Evolutionary conservation across 2,797 vertebrate species (phyloP).

Genomic region (Rousettus madagascariensis): DNA sequence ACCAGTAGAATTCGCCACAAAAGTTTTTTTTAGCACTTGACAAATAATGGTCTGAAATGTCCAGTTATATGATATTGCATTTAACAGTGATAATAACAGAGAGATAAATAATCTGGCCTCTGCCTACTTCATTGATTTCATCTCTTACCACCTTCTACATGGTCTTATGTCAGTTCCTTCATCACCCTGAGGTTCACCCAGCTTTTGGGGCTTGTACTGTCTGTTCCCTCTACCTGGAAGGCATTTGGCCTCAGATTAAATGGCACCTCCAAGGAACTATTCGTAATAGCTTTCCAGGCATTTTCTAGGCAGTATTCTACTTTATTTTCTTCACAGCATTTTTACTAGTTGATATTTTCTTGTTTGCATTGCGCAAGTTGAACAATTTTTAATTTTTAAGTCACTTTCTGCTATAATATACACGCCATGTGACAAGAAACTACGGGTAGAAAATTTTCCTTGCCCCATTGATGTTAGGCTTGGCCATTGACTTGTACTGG

Average conservation of each 20-base stretch:
- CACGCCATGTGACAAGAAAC: neutral
- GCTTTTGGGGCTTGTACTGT: neutral
- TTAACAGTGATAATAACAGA: neutral
- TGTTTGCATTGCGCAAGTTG: neutral
- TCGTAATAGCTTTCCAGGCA: neutral
- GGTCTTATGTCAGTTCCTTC: neutral
- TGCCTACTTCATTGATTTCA: neutral
- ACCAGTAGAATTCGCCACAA: neutral
- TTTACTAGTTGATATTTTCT: neutral
- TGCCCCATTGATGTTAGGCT: neutral
- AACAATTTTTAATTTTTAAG: neutral
- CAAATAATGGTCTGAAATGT: neutral
- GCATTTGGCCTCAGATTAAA: neutral
- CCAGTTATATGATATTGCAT: neutral
- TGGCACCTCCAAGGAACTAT: neutral
- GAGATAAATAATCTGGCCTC: neutral
- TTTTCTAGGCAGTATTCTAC: neutral
- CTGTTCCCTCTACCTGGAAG: neutral
- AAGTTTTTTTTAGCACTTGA: neutral
- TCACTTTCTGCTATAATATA: neutral
- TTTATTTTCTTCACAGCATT: constrained; percentile 8
- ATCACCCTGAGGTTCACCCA: neutral
- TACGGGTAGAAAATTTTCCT: neutral
- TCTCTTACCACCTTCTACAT: neutral
- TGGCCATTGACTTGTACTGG: neutral